Evolutionary conservation across 2,797 vertebrate genomes (phyloP).

Genomic region (Tamandua tetradactyla): DNA sequence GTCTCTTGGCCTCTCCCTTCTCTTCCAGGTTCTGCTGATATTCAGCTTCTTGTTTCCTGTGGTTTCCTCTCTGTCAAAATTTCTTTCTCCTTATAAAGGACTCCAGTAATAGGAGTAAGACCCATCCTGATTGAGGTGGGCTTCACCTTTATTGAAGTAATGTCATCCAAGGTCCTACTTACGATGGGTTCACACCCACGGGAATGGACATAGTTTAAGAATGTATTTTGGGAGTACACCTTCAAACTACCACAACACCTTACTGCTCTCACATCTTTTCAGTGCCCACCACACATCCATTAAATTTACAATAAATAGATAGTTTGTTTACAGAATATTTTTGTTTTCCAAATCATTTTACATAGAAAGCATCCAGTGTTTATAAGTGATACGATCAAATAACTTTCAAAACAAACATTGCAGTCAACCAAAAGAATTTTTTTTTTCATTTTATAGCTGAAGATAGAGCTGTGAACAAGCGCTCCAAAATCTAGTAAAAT

Average conservation of each 20-base stretch:
- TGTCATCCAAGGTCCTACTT: too few relatives aligned
- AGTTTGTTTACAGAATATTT: slow-evolving; percentile 1
- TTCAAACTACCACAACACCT: background rate
- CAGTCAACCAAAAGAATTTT: slow-evolving; percentile 22
- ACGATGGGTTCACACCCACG: too few relatives aligned
- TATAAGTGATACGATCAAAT: slow-evolving; percentile 9
- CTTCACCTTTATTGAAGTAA: too few relatives aligned
- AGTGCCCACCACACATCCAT: background rate
- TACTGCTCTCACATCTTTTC: slow-evolving; percentile 44
- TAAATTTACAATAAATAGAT: slow-evolving; percentile 8
- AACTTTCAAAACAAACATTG: slow-evolving; percentile 51
- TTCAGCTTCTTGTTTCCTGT: too few relatives aligned
- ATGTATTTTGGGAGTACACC: too few relatives aligned
- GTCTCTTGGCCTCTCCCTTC: too few relatives aligned
- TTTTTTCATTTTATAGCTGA: slow-evolving; percentile 23
- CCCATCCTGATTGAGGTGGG: too few relatives aligned
- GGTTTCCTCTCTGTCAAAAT: too few relatives aligned
- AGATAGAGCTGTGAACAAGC: background rate
- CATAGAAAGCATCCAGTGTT: slow-evolving; percentile 13
- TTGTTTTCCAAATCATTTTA: slow-evolving; percentile 15
- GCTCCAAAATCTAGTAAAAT: background rate
- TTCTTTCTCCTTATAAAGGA: too few relatives aligned
- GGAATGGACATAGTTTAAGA: too few relatives aligned
- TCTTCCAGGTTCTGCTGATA: too few relatives aligned
- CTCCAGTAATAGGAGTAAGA: too few relatives aligned